Evolutionary conservation across 2,888 invertebrate genomes (phyloP), one percentile per base, ranked within the genome.

Genomic region (Hypomecis atomaria): DNA sequence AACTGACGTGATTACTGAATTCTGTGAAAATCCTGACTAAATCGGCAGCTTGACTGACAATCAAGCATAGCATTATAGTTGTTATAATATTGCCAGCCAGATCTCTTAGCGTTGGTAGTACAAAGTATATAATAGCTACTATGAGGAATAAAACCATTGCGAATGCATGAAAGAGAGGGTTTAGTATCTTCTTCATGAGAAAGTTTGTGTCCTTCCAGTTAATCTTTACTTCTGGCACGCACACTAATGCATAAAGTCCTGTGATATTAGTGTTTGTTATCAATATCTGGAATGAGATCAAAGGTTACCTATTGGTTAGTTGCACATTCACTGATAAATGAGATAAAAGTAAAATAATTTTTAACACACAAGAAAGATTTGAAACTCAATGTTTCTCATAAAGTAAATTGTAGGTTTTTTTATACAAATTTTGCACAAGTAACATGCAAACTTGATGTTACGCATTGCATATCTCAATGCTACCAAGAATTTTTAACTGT

Each of bases 11-110:
- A 83, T 95, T 96, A 69, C 95, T 96, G 73, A 96, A 95, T 78
- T 97, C 96, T 0, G 96, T 96, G 78, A 97, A 96, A 81, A 97
- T 95, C 75, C 96, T 93, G 11, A 97, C 96, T 67, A 96, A 93
- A 81, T 96, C 96, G 7, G 97, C 96, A 6, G 95, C 95, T 85
- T 97, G 96, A 72, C 95, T 95, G 5, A 96, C 89, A 77, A 97
- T 95, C 71, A 97, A 90, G 78, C 97, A 97, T 48, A 97, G 81
- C 62, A 95, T 95, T 79, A 97, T 95, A 52, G 96, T 97, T 0
- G 97, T 97, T 65, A 97, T 94, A 70, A 97, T 97, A 82, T 97
- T 97, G 3, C 97, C 97, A 42, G 96, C 95, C 55, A 97, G 92
- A 89, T 97, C 97, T 79, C 97, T 90, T 61, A 97, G 87, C 56